phyloP scores from a whole-genome alignment of 2,113 vertebrate genomes.

The Oncorhynchus masou region DNA sequence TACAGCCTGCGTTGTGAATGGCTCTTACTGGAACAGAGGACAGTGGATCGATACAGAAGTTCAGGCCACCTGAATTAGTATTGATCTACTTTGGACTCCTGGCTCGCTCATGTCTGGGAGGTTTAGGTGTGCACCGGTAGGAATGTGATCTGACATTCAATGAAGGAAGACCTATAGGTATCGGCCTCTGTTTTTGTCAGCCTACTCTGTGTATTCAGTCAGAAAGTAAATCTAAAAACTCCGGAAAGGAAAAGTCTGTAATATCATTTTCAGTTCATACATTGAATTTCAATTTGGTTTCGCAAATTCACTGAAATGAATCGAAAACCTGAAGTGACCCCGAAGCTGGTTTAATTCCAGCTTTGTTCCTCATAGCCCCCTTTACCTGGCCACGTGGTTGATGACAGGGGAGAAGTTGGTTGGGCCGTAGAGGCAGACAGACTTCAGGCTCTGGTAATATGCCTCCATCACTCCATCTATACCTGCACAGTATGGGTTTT shows the following conservation, averaged over 20 bases:
- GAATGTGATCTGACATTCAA: too few relatives aligned
- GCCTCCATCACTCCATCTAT: slow-evolving; percentile 98
- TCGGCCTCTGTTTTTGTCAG: background rate
- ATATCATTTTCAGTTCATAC: too few relatives aligned
- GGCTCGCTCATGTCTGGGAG: background rate
- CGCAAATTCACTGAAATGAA: too few relatives aligned
- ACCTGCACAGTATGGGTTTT: slow-evolving; percentile 93
- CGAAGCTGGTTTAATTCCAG: too few relatives aligned
- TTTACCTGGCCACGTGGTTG: slow-evolving; percentile 95
- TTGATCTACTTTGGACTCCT: background rate
- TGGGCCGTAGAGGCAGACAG: slow-evolving; percentile 79
- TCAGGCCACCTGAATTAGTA: background rate
- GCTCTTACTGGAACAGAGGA: background rate
- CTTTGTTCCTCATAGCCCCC: slow-evolving; percentile 3
- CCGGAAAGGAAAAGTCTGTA: too few relatives aligned
- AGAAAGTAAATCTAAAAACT: too few relatives aligned
- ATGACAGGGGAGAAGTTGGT: slow-evolving; percentile 98
- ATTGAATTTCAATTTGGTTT: too few relatives aligned
- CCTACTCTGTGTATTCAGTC: background rate
- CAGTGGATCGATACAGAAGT: background rate
- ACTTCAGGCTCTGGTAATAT: slow-evolving; percentile 91
- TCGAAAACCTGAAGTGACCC: too few relatives aligned
- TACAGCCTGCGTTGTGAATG: background rate
- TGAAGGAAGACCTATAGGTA: too few relatives aligned
- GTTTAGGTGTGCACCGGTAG: background rate